Evolutionary conservation across 2,888 invertebrate genomes (phyloP).

Genomic region (Melanostoma scalare): DNA sequence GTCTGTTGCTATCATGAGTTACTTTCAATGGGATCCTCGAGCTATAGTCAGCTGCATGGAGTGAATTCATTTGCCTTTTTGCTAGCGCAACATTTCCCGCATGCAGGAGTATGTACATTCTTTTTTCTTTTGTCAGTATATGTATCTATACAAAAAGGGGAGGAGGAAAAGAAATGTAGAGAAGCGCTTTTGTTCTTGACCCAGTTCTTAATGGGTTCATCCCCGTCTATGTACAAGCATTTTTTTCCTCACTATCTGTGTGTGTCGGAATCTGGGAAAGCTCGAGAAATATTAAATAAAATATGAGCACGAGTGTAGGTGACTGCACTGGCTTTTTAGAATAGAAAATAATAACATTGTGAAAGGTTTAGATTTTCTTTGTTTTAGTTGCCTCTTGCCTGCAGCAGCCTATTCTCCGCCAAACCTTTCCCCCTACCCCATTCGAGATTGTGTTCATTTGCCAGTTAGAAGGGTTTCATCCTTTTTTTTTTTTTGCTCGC

Average conservation of each 20-base stretch:
- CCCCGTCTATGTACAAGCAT: background rate
- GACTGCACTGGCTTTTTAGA: no score
- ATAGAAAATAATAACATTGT: slow-evolving; percentile 1
- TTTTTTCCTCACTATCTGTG: background rate
- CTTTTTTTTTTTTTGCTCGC: slow-evolving; percentile 9
- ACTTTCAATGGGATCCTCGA: background rate
- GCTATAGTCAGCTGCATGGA: background rate
- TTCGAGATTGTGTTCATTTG: slow-evolving; percentile 50
- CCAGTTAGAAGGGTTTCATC: slow-evolving; percentile 32
- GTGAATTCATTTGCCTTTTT: slow-evolving; percentile 60
- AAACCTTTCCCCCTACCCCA: background rate
- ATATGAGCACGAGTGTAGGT: background rate
- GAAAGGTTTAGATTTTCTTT: slow-evolving; percentile 11
- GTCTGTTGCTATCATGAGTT: background rate
- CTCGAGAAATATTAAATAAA: slow-evolving; percentile 5
- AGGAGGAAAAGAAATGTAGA: slow-evolving; percentile 14
- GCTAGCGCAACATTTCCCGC: no score
- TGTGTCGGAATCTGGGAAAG: slow-evolving; percentile 38
- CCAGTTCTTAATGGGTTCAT: slow-evolving; percentile 39
- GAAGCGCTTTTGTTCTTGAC: slow-evolving; percentile 63
- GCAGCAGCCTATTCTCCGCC: slow-evolving; percentile 11
- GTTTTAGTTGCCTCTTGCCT: background rate
- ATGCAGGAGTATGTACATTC: slow-evolving; percentile 39
- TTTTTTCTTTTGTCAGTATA: background rate
- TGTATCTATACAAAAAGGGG: no score